phyloP scores from a whole-genome alignment of 2,888 invertebrate species.

The Coecobrya sp. region DNA sequence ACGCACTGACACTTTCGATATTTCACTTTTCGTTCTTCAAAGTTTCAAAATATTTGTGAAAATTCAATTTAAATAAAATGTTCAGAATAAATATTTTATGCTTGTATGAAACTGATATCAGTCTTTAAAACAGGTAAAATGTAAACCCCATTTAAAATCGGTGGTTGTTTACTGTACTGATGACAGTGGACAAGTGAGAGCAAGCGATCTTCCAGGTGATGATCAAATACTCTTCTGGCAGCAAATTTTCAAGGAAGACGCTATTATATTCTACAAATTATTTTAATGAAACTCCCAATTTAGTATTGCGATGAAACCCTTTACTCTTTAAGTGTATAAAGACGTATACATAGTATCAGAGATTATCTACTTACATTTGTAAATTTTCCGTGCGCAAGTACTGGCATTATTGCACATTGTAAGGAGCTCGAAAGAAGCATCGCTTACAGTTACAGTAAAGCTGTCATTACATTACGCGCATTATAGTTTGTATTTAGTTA shows the following conservation, averaged over 20 bases:
- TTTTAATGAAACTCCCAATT: constrained; percentile 62
- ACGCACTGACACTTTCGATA: neutral
- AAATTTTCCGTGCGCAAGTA: neutral
- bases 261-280: constrained; percentile 71
- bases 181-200: constrained; percentile 80
- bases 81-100: too few species aligned
- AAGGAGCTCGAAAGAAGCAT: neutral
- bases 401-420: neutral
- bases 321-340: neutral
- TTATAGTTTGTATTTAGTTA: constrained; percentile 4
- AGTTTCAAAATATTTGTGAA: neutral
- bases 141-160: neutral
- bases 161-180: constrained; percentile 36
- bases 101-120: neutral
- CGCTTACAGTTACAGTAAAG: neutral
- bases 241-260: constrained; percentile 80
- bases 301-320: constrained; percentile 32
- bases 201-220: constrained; percentile 83
- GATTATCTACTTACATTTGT: neutral
- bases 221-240: constrained; percentile 84
- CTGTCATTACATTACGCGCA: neutral
- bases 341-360: neutral
- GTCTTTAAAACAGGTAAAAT: neutral
- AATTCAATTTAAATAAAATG: too few species aligned
- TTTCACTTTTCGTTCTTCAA: neutral